Evolutionary conservation across 2,888 invertebrate genomes (phyloP).

Genomic region (Busseola fusca): DNA sequence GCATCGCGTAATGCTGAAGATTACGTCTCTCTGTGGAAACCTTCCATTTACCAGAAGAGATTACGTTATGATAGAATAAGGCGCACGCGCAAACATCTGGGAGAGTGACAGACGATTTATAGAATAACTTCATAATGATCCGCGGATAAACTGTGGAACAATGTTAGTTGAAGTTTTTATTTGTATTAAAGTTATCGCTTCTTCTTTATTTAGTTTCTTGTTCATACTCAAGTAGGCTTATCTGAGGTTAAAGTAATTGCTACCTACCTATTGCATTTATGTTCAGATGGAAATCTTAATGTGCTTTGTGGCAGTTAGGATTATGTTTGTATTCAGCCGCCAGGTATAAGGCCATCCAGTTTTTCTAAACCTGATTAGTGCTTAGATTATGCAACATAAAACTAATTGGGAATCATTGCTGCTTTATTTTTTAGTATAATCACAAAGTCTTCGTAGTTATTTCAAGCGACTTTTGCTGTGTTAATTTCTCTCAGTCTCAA

Average conservation of each 20-base stretch:
- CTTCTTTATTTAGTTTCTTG: not conserved
- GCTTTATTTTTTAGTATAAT: not conserved
- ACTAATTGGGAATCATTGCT: not conserved
- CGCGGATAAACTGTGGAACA: conserved; percentile 27
- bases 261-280: not conserved
- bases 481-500: conserved; percentile 5
- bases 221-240: not conserved
- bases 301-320: not conserved
- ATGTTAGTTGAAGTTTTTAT: conserved; percentile 21
- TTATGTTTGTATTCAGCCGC: not conserved
- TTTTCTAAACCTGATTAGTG: conserved; percentile 3
- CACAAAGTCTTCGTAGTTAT: not conserved
- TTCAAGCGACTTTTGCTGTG: conserved; percentile 11
- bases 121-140: conserved; percentile 47
- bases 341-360: not conserved
- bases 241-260: not conserved
- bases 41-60: conserved; percentile 59
- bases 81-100: conserved; percentile 56
- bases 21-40: conserved; percentile 61
- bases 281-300: not conserved
- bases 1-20: conserved; percentile 69
- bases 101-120: conserved; percentile 49
- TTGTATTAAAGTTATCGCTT: not conserved
- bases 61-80: conserved; percentile 50
- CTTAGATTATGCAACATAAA: not conserved